Base-by-base conservation (phyloP, 2,888 invertebrate genomes). In the Idaea aversata region DNA sequence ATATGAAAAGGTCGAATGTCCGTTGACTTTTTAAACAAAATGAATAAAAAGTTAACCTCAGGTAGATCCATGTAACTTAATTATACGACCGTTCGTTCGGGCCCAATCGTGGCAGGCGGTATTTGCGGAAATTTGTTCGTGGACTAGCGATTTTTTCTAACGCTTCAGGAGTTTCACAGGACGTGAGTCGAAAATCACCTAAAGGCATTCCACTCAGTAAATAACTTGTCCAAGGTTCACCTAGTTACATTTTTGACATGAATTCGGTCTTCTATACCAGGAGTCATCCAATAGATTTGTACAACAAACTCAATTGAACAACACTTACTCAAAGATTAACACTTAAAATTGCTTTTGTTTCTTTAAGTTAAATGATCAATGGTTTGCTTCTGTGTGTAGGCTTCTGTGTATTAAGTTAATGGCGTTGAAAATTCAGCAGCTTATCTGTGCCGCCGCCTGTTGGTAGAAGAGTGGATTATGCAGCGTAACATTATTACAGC, bases 351-450 rank as follows among this genome's bases (percentile, higher is more conserved):
- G 36, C 36, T 36, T 36, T 36, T 36, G 36, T 36, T 36, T 36
- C 36, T 10, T 7, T 36, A 36, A 36, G 36, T 3, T 36, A 36
- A 25, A 36, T 36, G 36, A 36, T 36, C 10, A 36, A 4, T 7
- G 36, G 36, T 36, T 36, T 36, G 1, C 0, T 36, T 36, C 36
- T 36, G 10, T 36, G 10, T 36, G 36, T 36, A 36, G 16, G 59
- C 58, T 58, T 58, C 58, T 58, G 15, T 58, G 58, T 16, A 16
- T 58, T 58, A 16, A 81, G 77, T 86, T 88, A 90, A 90, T 90
- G 88, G 85, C 80, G 81, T 82, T 79, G 86, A 86, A 88, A 90
- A 89, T 88, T 85, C 79, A 70, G 74, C 71, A 77, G 79, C 80
- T 80, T 77, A 74, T 25, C 73, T 72, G 73, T 75, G 72, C 73